Conservation (phyloP, 2,888 invertebrate genomes). For the Tachystola acroxantha region DNA sequence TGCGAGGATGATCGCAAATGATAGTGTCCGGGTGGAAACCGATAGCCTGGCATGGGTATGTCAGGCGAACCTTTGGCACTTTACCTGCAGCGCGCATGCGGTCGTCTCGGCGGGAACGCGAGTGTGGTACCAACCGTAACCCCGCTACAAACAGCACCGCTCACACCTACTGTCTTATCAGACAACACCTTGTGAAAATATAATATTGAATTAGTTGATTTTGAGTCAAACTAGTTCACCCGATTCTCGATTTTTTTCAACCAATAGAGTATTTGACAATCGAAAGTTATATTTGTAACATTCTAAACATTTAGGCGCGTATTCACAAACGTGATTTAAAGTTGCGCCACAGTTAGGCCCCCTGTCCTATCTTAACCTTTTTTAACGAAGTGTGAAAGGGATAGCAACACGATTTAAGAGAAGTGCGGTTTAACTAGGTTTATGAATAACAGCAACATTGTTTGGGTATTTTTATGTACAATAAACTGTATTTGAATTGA, state of each 20-base stretch:
- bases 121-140: slow-evolving; percentile 65
- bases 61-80: slow-evolving; percentile 71
- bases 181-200: slow-evolving; percentile 78
- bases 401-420: no score
- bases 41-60: slow-evolving; percentile 50
- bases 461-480: no score
- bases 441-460: no score
- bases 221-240: slow-evolving; percentile 66
- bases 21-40: slow-evolving; percentile 56
- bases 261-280: no score
- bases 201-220: slow-evolving; percentile 75
- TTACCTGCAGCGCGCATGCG: slow-evolving; percentile 63
- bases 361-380: no score
- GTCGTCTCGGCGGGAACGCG: slow-evolving; percentile 58
- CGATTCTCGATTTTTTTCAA: slow-evolving; percentile 47
- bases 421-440: no score
- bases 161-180: slow-evolving; percentile 78
- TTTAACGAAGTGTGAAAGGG: no score
- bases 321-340: no score
- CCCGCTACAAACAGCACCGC: slow-evolving; percentile 66
- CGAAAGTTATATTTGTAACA: no score
- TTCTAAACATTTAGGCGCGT: no score
- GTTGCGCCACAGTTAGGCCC: no score
- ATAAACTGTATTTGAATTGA: no score
- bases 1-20: slow-evolving; percentile 66